Base-by-base conservation (phyloP, 2,113 vertebrate genomes). In the Butastur rufipennis region DNA sequence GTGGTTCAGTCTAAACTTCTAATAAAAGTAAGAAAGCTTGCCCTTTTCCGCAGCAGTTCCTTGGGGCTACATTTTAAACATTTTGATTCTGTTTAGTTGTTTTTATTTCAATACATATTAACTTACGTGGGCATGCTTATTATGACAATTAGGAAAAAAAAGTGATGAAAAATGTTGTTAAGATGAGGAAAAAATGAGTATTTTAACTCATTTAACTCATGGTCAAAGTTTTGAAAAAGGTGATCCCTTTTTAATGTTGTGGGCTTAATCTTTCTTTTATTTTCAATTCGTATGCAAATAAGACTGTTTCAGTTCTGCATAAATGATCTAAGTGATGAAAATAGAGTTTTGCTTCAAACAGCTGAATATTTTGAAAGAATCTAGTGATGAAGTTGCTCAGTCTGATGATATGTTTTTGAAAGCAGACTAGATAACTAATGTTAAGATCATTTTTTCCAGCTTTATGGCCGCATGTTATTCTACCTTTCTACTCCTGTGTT, bases 281-380 rank as follows among this genome's bases (percentile, higher is more conserved):
- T 93, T 86, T 86, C 25, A 91, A 23, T 97, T 78, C 65, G 96
- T 97, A 95, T 93, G 45, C 97, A 96, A 93, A 88, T 97, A 86
- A 71, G 62, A 79, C 78, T 98, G 59, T 94, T 98, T 95, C 71
- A 84, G 81, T 97, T 97, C 45, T 97, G 86, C 59, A 72, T 97
- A 91, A 95, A 95, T 86, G 43, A 97, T 86, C 86, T 97, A 55
- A 91, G 88, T 90, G 92, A 98, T 71, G 94, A 98, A 95, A 98
- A 97, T 79, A 94, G 94, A 93, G 59, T 98, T 90, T 95, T 98
- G 40, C 68, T 98, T 95, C 88, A 96, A 95, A 96, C 81, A 40
- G 73, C 94, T 83, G 95, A 97, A 65, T 97, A 97, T 61, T 95
- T 98, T 93, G 91, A 96, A 89, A 90, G 56, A 97, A 86, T 63